Evolutionary conservation across 64 coral and sea anemone genomes (phyloP), one percentile per base, ranked within the genome.

Genomic region (Actinia equina): DNA sequence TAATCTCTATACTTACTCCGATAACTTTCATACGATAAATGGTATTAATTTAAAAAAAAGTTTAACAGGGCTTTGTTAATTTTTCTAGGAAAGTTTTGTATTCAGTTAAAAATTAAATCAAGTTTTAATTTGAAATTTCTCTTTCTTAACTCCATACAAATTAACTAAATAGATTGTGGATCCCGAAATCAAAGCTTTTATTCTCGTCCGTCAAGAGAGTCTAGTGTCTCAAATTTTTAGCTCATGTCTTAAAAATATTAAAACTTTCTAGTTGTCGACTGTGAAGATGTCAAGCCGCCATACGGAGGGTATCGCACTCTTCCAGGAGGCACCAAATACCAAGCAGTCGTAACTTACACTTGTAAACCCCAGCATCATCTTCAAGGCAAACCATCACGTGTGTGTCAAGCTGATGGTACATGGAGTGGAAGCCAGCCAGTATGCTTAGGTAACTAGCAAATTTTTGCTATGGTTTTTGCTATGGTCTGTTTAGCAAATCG

Each of bases 331-430:
- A 90, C 85, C 22, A 88, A 90, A 41, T 94, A 91, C 85, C 60
- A 91, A 52, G 52, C 85, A 43, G 84, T 22, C 14, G 89, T 91
- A 11, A 91, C 84, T 2, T 94, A 87, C 65, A 91, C 88, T 0
- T 94, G 93, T 55, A 84, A 90, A 70, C 16, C 84, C 43, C 46
- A 90, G 43, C 93, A 94, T 81, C 93, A 94, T 30, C 67, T 94
- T 14, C 87, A 94, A 80, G 93, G 93, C 20, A 87, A 89, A 19
- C 63, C 17, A 14, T 57, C 26, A 43, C 84, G 80, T 22, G 45
- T 57, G 8, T 94, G 93, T 81, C 63, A 84, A 46, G 89, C 62
- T 17, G 43, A 91, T 85, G 93, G 93, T 44, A 52, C 41, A 78
- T 94, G 93, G 89, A 94, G 93, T 84, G 88, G 71, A 22, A 17